phyloP scores from a whole-genome alignment of 2,888 invertebrate species.

The Plemyria rubiginata region DNA sequence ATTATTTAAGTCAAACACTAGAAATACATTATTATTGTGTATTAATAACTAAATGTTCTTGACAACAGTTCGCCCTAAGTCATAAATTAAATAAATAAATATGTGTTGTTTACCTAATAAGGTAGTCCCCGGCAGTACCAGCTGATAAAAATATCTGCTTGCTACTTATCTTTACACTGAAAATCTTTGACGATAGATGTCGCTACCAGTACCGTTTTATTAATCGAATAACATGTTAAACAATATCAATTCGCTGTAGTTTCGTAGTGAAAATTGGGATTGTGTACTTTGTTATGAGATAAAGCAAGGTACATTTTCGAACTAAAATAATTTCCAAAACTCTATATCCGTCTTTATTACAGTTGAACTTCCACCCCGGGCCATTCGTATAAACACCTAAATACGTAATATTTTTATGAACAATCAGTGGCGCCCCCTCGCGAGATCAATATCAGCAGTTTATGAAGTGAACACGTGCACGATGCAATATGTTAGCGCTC shows the following conservation, averaged over 20 bases:
- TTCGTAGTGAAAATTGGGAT: background rate
- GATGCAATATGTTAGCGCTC: constrained; percentile 76
- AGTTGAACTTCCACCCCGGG: constrained; percentile 8
- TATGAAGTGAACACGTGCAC: constrained; percentile 82
- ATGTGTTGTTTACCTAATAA: no score
- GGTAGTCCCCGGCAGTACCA: no score
- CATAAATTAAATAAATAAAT: no score
- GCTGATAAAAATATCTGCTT: background rate
- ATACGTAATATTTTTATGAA: constrained; percentile 68
- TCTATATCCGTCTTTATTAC: constrained; percentile 6
- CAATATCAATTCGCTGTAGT: background rate
- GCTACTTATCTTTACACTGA: background rate
- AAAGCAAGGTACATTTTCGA: background rate
- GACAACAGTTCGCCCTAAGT: no score
- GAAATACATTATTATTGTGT: no score
- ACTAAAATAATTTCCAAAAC: background rate
- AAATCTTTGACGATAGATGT: constrained; percentile 21
- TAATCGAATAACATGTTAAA: background rate
- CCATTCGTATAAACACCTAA: constrained; percentile 21
- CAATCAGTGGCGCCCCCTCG: constrained; percentile 69
- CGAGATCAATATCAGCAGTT: constrained; percentile 75
- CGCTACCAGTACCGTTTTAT: constrained; percentile 12
- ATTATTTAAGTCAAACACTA: no score
- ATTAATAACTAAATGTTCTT: no score
- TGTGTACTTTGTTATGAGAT: background rate